Evolutionary conservation across 2,113 vertebrate genomes (phyloP).

Genomic region (Hipposideros armiger): DNA sequence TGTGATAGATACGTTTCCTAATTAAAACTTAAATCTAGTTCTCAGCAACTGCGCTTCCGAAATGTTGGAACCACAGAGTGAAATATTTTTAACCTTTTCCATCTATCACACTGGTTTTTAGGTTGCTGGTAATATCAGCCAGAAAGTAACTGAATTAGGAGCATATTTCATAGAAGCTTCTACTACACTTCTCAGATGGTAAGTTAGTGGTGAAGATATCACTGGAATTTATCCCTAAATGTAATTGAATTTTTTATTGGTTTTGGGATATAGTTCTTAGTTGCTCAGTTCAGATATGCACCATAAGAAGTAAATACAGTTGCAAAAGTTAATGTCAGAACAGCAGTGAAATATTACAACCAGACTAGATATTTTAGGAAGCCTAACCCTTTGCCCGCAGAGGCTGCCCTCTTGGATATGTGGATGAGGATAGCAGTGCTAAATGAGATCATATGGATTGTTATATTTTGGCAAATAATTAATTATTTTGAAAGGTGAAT

Average conservation of each 20-base stretch:
- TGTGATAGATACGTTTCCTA: slow-evolving; percentile 72
- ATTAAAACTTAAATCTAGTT: slow-evolving; percentile 82
- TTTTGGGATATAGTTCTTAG: slow-evolving; percentile 54
- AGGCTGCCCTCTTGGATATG: neutral
- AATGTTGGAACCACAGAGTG: slow-evolving; percentile 72
- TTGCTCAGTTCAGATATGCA: slow-evolving; percentile 21
- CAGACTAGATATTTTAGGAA: slow-evolving; percentile 2
- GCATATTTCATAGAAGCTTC: slow-evolving; percentile 75
- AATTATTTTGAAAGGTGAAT: slow-evolving; percentile 38
- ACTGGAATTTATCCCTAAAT: slow-evolving; percentile 72
- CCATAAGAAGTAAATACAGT: neutral
- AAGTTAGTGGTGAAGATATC: slow-evolving; percentile 73
- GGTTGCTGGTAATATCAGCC: slow-evolving; percentile 67
- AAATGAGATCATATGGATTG: neutral
- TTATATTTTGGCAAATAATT: neutral
- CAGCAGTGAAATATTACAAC: neutral
- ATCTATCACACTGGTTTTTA: slow-evolving; percentile 74
- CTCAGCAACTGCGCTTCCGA: slow-evolving; percentile 70
- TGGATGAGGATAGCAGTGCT: neutral
- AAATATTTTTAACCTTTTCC: slow-evolving; percentile 81
- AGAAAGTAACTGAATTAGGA: slow-evolving; percentile 75
- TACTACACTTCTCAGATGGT: slow-evolving; percentile 62
- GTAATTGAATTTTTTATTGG: slow-evolving; percentile 72
- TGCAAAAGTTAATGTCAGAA: neutral
- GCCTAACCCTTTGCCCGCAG: neutral